These are phyloP conservation scores for Odocoileus hemionus DNA, from an alignment of 2,113 vertebrate genomes.

Conservation along the genomic window DNA sequence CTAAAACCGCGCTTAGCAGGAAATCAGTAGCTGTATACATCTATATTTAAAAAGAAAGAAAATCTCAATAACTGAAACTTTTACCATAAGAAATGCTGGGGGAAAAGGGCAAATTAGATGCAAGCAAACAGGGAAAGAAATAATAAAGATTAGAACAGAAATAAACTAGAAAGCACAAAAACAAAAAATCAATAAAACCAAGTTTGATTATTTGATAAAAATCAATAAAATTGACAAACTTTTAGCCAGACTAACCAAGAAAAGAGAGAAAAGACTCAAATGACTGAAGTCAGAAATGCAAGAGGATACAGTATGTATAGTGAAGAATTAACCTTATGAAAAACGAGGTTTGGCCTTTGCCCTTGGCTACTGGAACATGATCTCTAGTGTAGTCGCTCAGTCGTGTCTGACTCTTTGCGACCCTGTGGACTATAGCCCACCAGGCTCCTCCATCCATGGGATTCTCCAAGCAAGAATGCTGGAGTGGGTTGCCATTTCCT, in stretches of 20 bases:
- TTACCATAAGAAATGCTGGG: background rate
- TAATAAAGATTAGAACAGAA: background rate
- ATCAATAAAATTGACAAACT: background rate
- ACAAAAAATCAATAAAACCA: background rate
- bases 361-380: background rate
- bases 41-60: background rate
- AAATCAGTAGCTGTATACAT: background rate
- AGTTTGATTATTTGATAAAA: background rate
- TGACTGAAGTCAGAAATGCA: background rate
- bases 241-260: background rate
- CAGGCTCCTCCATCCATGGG: too few species aligned
- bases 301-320: background rate
- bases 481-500: too few species aligned
- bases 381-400: background rate
- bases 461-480: too few species aligned
- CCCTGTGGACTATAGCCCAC: too few species aligned
- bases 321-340: background rate
- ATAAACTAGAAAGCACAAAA: background rate
- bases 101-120: background rate
- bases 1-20: background rate
- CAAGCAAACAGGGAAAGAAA: background rate
- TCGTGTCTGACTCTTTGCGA: too few species aligned
- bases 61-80: background rate
- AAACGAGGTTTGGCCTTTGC: background rate
- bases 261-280: background rate